Percentiles rank a stretch among this genome's conserved stretches.
phyloP scores from a whole-genome alignment of 2,113 vertebrate species.

The Rostratula benghalensis region DNA sequence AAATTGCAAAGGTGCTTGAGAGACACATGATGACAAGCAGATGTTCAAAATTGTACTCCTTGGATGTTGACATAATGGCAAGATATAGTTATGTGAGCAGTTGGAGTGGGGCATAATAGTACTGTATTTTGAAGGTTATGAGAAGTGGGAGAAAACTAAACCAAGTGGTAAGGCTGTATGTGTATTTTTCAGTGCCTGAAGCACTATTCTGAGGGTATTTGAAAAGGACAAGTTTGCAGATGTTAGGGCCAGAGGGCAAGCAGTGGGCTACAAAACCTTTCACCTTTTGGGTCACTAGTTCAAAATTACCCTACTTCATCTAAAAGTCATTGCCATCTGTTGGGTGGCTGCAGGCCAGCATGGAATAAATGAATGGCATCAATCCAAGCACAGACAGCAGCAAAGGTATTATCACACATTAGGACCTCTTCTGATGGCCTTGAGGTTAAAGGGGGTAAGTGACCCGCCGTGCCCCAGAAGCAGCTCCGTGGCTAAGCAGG shows the following conservation, averaged over 20 bases:
- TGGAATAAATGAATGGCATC: not conserved
- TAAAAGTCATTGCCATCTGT: slow-evolving; percentile 58
- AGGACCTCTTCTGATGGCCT: not conserved
- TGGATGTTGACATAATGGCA: not conserved
- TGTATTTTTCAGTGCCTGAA: slow-evolving; percentile 25
- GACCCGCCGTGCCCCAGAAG: not conserved
- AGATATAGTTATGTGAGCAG: not conserved
- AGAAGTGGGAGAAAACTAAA: not conserved
- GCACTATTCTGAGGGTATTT: not conserved
- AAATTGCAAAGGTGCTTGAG: not conserved
- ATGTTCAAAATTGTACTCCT: not conserved
- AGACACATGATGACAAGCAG: not conserved
- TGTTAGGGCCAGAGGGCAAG: slow-evolving; percentile 40
- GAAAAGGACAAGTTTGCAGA: slow-evolving; percentile 37
- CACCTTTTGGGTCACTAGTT: slow-evolving; percentile 42
- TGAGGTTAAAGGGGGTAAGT: slow-evolving; percentile 8
- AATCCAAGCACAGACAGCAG: not conserved
- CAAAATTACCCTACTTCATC: not conserved
- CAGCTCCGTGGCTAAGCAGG: not conserved
- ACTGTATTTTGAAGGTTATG: not conserved
- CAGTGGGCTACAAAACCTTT: slow-evolving; percentile 18
- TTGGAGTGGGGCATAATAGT: not conserved
- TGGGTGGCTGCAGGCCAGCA: slow-evolving; percentile 38
- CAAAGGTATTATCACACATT: slow-evolving; percentile 13
- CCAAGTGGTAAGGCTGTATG: not conserved